These are phyloP conservation scores for Neodiprion fabricii DNA, from an alignment of 1,140 invertebrate genomes.

Conservation along the genomic window DNA sequence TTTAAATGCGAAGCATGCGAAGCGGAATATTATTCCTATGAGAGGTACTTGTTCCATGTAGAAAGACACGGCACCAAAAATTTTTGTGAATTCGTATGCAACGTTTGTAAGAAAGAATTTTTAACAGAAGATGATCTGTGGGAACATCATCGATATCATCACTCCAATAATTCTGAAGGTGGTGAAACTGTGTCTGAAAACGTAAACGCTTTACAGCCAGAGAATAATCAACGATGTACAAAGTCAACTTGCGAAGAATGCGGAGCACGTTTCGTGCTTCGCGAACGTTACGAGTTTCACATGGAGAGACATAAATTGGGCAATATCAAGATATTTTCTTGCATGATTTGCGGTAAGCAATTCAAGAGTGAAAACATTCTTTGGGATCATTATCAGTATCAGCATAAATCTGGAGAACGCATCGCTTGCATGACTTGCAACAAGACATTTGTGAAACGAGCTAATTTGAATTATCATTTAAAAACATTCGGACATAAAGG, in stretches of 20 bases:
- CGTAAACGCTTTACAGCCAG: neutral
- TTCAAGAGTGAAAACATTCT: neutral
- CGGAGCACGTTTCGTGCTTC: neutral
- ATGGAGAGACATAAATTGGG: neutral
- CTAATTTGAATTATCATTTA: neutral
- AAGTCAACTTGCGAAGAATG: slow-evolving; percentile 1
- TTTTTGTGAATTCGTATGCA: neutral
- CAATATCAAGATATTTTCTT: neutral
- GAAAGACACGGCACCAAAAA: neutral
- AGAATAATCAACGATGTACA: neutral
- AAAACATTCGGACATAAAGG: neutral
- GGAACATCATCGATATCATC: neutral
- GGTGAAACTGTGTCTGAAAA: neutral
- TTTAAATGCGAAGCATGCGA: neutral
- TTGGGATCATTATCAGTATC: neutral
- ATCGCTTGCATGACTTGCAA: neutral
- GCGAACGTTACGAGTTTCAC: neutral
- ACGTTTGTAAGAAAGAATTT: neutral
- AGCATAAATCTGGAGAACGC: neutral
- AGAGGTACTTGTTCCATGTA: neutral
- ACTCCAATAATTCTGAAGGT: neutral
- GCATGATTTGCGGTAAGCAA: neutral
- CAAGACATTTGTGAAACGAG: neutral
- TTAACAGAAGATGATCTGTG: neutral
- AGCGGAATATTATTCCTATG: neutral